Evolutionary conservation across 2,888 invertebrate genomes (phyloP).

Genomic region (Tenthredo mesomela): DNA sequence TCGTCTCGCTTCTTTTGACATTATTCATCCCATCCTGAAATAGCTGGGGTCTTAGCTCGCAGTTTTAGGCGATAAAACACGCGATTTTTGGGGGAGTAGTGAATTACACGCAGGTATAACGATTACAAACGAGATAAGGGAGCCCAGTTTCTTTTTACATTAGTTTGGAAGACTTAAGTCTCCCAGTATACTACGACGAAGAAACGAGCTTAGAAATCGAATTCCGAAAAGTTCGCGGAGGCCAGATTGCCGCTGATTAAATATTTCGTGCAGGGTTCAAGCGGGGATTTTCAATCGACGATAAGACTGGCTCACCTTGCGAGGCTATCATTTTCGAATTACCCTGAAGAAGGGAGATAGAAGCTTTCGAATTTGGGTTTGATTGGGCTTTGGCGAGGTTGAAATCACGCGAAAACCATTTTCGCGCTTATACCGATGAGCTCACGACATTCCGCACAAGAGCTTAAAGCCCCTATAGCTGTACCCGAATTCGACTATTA

Average conservation of each 20-base stretch:
- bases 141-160: not conserved
- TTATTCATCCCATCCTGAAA: not conserved
- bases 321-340: not conserved
- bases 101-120: slow-evolving; percentile 5
- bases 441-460: not conserved
- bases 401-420: not conserved
- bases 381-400: not conserved
- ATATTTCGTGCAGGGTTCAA: not conserved
- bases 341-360: not conserved
- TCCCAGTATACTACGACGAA: not conserved
- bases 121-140: slow-evolving; percentile 6
- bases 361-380: not conserved
- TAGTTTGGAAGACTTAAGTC: not conserved
- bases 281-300: not conserved
- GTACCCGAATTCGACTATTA: not conserved
- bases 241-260: slow-evolving; percentile 3
- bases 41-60: not conserved
- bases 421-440: not conserved
- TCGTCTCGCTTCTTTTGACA: not conserved
- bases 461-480: not conserved
- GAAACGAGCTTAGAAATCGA: slow-evolving; percentile 1
- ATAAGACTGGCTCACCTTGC: not conserved
- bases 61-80: not conserved
- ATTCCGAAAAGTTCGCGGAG: not conserved
- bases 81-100: not conserved